Evolutionary conservation across 1,140 invertebrate species (phyloP).

Genomic region (Hycleus phaleratus): DNA sequence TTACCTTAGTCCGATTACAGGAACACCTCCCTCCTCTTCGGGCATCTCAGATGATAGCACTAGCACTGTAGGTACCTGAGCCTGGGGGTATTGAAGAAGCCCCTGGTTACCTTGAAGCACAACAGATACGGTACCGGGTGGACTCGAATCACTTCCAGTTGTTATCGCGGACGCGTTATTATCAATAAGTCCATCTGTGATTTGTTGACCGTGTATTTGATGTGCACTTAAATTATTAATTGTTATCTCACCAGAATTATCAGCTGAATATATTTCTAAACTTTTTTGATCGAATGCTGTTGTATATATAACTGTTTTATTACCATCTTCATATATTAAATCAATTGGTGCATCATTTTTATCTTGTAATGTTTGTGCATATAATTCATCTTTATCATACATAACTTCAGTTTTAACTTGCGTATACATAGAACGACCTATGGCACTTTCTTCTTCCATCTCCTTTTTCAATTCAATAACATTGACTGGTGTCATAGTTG

Average conservation of each 20-base stretch:
- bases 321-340: constrained; percentile 72
- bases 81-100: constrained; percentile 38
- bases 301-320: constrained; percentile 73
- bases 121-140: constrained; percentile 37
- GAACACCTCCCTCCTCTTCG: constrained; percentile 33
- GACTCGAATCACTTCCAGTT: constrained; percentile 27
- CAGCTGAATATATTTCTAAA: constrained; percentile 43
- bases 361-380: constrained; percentile 52
- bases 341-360: constrained; percentile 59
- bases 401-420: constrained; percentile 47
- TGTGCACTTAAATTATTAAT: constrained; percentile 42
- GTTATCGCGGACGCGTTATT: constrained; percentile 37
- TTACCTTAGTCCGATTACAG: constrained; percentile 38
- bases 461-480: constrained; percentile 56
- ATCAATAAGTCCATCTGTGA: constrained; percentile 45
- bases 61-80: constrained; percentile 44
- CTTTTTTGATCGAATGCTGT: constrained; percentile 50
- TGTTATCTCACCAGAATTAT: constrained; percentile 43
- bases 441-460: constrained; percentile 44
- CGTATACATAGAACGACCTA: constrained; percentile 50
- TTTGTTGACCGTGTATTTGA: constrained; percentile 43
- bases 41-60: constrained; percentile 47
- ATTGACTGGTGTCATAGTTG: constrained; percentile 67
- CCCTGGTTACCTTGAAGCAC: constrained; percentile 38
- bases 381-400: constrained; percentile 47